These are phyloP conservation scores for Brachynemurus nebulosus DNA, from an alignment of 2,888 invertebrate genomes.

Conservation along the genomic window DNA sequence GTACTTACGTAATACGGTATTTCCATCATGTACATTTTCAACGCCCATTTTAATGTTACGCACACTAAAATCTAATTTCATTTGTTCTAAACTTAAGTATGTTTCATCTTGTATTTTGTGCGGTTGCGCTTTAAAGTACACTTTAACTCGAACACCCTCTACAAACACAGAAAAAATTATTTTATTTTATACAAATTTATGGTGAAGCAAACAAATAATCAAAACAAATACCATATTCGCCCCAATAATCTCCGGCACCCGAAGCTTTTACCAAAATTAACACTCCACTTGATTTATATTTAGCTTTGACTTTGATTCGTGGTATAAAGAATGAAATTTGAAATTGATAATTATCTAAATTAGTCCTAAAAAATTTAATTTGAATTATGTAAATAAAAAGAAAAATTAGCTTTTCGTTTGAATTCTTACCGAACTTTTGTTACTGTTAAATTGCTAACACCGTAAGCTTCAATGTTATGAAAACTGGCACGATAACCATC, in stretches of 20 bases:
- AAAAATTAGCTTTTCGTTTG: not conserved
- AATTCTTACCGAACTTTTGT: conserved; percentile 55
- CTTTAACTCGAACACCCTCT: conserved; percentile 75
- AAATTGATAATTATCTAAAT: conserved; percentile 64
- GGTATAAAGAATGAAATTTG: conserved; percentile 70
- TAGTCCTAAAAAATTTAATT: conserved; percentile 41
- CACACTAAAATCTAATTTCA: conserved; percentile 78
- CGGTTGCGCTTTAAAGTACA: conserved; percentile 63
- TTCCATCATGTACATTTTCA: conserved; percentile 68
- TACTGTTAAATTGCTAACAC: conserved; percentile 66
- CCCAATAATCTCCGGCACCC: conserved; percentile 81
- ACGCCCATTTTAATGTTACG: conserved; percentile 75
- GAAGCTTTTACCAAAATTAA: conserved; percentile 68
- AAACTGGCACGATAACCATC: conserved; percentile 73
- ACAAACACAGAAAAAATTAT: conserved; percentile 11
- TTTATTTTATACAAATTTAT: not conserved
- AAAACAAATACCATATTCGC: conserved; percentile 76
- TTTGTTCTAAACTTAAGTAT: conserved; percentile 55
- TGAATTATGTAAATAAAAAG: no score
- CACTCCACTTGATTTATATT: conserved; percentile 68
- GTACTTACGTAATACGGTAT: conserved; percentile 62
- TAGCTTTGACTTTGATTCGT: conserved; percentile 62
- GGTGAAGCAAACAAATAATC: conserved; percentile 22
- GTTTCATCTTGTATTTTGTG: conserved; percentile 46
- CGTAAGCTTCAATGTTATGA: conserved; percentile 64